Base-by-base conservation (phyloP, 1,140 invertebrate genomes). In the Maniola jurtina region DNA sequence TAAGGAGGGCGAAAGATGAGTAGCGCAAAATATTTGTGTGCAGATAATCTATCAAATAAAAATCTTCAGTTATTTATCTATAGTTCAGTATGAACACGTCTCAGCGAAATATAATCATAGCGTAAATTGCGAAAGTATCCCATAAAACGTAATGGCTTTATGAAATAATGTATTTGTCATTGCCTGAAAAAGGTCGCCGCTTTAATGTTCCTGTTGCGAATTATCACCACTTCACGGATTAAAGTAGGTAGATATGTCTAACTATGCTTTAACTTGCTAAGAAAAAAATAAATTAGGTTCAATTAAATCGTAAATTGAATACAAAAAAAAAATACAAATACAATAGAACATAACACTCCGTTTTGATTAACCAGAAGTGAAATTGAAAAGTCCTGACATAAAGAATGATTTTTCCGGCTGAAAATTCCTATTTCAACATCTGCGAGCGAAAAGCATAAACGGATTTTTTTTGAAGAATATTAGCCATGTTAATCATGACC, bases 151-250 rank as follows among this genome's bases (percentile, higher is more conserved):
- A 54, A 62, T 62, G 50, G 48, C 15, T 54, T 62, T 36, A 62
- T 62, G 60, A 54, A 54, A 40, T 62, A 62, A 62, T 62, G 60
- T 62, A 55, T 55, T 55, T 55, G 34, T 55, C 34, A 55, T 42
- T 58, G 56, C 35, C 60, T 14, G 35, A 25, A 11, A 50, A 50
- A 62, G 60, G 60, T 62, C 60, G 34, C 4, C 33, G 47, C 14
- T 62, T 62, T 52, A 54, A 45, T n/a, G 42, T 45, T 45, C 42
- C 9, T 62, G 47, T n/a, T 34, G 16, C 34, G 34, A 61, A 36
- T 50, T 61, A 35, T 36, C 13, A 35, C 25, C 33, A 56, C 33
- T 56, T 56, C 25, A 56, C 54, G 54, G 33, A 34, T 56, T 56
- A 35, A 35, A 50, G n/a, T 16, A 25, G 42, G 10, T 45, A 45